Conservation (phyloP, 2,797 vertebrate genomes). For the Smutsia gigantea region DNA sequence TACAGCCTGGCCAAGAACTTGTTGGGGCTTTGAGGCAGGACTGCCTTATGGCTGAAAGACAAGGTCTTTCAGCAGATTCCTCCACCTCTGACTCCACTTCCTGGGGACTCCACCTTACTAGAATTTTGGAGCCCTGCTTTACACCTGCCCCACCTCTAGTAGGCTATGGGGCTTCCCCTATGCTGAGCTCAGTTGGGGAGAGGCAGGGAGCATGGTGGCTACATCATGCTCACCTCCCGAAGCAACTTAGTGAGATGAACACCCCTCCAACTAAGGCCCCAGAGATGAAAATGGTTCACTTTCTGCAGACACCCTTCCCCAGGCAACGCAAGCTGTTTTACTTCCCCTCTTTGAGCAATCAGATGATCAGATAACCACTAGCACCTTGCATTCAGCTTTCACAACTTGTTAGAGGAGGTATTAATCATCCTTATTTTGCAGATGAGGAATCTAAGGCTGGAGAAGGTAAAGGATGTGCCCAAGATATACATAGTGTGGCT, state of each 20-base stretch:
- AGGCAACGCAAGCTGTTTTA: background rate
- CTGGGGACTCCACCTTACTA: background rate
- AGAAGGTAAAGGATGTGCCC: background rate
- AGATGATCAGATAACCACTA: background rate
- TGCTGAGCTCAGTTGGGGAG: background rate
- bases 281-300: background rate
- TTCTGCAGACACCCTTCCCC: background rate
- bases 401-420: background rate
- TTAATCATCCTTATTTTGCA: background rate
- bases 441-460: background rate
- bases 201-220: background rate
- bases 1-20: background rate
- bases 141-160: background rate
- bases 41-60: background rate
- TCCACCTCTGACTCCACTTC: background rate
- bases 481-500: background rate
- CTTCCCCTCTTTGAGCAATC: background rate
- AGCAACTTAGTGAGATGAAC: background rate
- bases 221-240: background rate
- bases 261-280: background rate
- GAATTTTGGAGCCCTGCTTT: background rate
- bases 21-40: background rate
- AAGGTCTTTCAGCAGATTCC: background rate
- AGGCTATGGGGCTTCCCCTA: background rate
- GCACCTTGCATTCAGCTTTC: background rate